Base-by-base conservation (phyloP, 1,140 invertebrate species). In the Calosoma granatense region DNA sequence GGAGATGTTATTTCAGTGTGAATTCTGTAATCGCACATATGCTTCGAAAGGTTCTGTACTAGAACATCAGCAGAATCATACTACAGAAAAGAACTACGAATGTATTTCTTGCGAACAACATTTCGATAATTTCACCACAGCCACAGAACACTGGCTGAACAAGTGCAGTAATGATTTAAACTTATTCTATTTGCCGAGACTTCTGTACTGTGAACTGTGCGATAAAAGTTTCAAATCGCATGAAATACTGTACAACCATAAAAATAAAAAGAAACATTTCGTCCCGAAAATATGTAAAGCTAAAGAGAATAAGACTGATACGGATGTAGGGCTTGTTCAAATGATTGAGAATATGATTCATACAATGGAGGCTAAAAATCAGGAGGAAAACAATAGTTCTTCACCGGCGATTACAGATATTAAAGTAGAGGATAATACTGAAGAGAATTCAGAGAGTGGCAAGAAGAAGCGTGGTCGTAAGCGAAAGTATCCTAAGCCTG, bases 11-110 rank as follows among this genome's bases (percentile, higher is more conserved):
- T 67, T 79, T 15, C 78, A 81, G 60, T 81, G 79, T 51, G 79
- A 81, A 61, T 81, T 78, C 56, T 81, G 79, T 59, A 79, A 79
- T 55, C 72, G 69, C 20, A 68, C 74, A 0, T 81, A 78, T 57
- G 70, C 71, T 0, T 76, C 79, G 20, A 70, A 74, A 53, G 66
- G 71, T 1, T 62, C 70, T 12, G 53, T 81, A 11, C 65, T 77
- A 1, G 53, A 61, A 14, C 79, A 81, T 60, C 73, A 75, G 26
- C 66, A 71, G 14, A 63, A 57, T 2, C 80, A 81, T 59, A 64
- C 72, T 12, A 70, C 76, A 2, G 70, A 74, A 12, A 72, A 70
- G 23, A 78, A 78, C 1, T 82, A 80, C 58, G 75, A 74, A 59
- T 83, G 81, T 65, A 73, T 74, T 12, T 67, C 70, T 1, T 83